A percentile compares a stretch with the other conserved stretches of the same genome.
Conservation (phyloP, 2,113 vertebrate genomes). For the Ifrita kowaldi region DNA sequence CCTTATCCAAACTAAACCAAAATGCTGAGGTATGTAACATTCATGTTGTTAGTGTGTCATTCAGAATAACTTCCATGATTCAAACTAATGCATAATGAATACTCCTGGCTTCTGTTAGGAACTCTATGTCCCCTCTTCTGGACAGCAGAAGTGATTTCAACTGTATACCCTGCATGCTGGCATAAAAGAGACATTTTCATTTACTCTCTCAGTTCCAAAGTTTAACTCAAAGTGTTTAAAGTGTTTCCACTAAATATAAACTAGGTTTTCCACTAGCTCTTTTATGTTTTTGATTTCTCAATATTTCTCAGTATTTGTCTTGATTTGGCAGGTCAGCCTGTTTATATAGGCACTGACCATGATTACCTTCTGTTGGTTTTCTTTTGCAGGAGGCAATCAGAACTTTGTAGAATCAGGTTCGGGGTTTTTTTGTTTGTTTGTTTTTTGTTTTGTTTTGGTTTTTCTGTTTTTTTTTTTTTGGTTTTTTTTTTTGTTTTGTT, state of each 20-base stretch:
- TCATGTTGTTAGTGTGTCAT: neutral
- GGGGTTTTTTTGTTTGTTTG: no score
- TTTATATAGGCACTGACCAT: neutral
- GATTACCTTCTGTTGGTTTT: neutral
- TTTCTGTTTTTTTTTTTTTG: no score
- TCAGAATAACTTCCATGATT: neutral
- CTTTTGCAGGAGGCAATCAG: neutral
- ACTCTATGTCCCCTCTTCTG: neutral
- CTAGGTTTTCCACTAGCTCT: constrained; percentile 4
- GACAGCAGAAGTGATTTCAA: neutral
- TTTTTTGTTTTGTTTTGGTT: no score
- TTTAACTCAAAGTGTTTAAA: constrained; percentile 17
- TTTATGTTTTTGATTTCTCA: constrained; percentile 24
- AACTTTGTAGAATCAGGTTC: neutral
- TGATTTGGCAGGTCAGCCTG: constrained; percentile 12
- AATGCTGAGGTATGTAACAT: neutral
- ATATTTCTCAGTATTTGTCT: constrained; percentile 35
- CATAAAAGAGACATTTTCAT: neutral
- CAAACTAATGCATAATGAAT: neutral
- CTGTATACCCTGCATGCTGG: neutral
- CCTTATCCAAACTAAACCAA: neutral
- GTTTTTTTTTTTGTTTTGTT: no score
- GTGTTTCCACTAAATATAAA: constrained; percentile 22
- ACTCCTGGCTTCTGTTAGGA: neutral
- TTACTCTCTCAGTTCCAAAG: neutral